phyloP scores from a whole-genome alignment of 1,140 invertebrate species.

The Pseudomyrmex dendroicus region DNA sequence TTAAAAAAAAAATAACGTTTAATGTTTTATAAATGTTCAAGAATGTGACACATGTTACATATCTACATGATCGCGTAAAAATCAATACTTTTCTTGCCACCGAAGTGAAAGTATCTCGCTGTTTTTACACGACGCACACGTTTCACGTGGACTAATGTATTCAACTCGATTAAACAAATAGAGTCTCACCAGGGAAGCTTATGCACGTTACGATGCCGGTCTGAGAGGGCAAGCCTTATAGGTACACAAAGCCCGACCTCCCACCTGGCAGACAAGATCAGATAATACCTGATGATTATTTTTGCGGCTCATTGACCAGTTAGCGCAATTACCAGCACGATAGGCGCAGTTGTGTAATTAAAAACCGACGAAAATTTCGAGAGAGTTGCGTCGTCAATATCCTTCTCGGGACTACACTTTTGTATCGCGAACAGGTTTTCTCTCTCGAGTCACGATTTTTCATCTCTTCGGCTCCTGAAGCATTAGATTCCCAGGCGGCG shows the following conservation, averaged over 20 bases:
- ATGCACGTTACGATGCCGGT: slow-evolving; percentile 56
- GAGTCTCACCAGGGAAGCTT: slow-evolving; percentile 68
- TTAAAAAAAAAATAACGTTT: background rate
- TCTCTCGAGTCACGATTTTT: slow-evolving; percentile 19
- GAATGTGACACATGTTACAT: background rate
- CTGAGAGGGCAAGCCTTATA: slow-evolving; percentile 41
- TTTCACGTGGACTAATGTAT: slow-evolving; percentile 77
- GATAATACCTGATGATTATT: slow-evolving; percentile 2
- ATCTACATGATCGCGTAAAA: background rate
- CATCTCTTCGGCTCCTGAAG: background rate
- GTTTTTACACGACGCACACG: slow-evolving; percentile 59
- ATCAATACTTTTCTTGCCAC: background rate
- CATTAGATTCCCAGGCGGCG: slow-evolving; percentile 51
- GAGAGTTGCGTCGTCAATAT: background rate
- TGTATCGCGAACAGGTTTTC: background rate
- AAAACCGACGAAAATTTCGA: background rate
- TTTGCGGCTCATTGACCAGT: background rate
- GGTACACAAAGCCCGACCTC: slow-evolving; percentile 46
- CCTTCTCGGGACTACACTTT: background rate
- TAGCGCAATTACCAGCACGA: background rate
- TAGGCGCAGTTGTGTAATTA: background rate
- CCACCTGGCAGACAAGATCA: slow-evolving; percentile 28
- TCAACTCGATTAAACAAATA: slow-evolving; percentile 78
- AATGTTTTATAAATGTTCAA: background rate
- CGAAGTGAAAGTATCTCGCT: background rate